Conservation (phyloP, 2,797 vertebrate genomes). For the Pseudomugil tenellus region DNA sequence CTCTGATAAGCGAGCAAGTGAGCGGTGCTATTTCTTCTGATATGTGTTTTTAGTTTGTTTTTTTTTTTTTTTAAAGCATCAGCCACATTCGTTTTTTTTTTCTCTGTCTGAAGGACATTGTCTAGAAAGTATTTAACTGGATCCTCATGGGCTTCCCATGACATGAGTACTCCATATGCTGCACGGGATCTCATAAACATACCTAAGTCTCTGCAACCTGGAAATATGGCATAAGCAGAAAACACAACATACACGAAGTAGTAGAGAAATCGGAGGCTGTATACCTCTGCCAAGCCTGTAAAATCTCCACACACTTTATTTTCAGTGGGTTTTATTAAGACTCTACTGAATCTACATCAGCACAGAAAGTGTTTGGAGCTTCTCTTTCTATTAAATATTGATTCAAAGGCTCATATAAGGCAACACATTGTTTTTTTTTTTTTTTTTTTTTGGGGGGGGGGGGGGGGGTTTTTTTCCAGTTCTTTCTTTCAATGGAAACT, state of each 20-base stretch:
- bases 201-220: slow-evolving; percentile 8
- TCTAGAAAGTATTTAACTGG: slow-evolving; percentile 28
- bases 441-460: too few species aligned
- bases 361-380: neutral
- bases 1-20: slow-evolving; percentile 79
- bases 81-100: slow-evolving; percentile 41
- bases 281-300: neutral
- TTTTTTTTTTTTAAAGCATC: slow-evolving; percentile 38
- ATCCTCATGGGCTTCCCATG: slow-evolving; percentile 2
- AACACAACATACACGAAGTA: neutral
- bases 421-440: too few species aligned
- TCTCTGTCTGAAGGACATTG: slow-evolving; percentile 45
- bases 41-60: slow-evolving; percentile 52
- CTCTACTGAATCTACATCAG: neutral
- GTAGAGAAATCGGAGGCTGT: neutral
- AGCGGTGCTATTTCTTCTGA: slow-evolving; percentile 66
- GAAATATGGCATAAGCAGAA: neutral
- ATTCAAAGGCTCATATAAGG: neutral
- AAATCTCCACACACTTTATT: neutral
- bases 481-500: too few species aligned
- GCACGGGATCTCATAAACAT: neutral
- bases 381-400: neutral
- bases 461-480: too few species aligned
- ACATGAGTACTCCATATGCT: neutral
- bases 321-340: neutral